Conservation (phyloP, 1,140 invertebrate genomes). For the Drosophila aff. region DNA sequence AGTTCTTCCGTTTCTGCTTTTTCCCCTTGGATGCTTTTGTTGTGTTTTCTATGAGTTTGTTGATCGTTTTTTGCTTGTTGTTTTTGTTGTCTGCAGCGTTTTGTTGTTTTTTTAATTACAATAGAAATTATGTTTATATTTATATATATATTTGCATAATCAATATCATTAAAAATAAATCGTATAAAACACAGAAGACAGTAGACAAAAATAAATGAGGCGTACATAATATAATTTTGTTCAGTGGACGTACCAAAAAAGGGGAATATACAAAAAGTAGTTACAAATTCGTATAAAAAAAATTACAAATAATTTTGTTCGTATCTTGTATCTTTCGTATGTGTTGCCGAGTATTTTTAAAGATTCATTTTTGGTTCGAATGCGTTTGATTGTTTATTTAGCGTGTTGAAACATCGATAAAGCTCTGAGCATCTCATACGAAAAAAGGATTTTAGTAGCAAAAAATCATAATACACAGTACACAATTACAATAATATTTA, state of each 20-base stretch:
- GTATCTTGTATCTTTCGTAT: slow-evolving; percentile 31
- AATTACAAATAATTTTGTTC: slow-evolving; percentile 52
- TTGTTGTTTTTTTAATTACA: slow-evolving; percentile 65
- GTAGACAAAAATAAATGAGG: slow-evolving; percentile 49
- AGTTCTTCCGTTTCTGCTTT: slow-evolving; percentile 39
- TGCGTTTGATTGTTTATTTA: slow-evolving; percentile 46
- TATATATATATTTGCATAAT: slow-evolving; percentile 80
- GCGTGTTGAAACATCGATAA: slow-evolving; percentile 58
- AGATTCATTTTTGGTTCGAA: slow-evolving; percentile 71
- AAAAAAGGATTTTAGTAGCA: slow-evolving; percentile 34
- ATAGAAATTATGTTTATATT: slow-evolving; percentile 71
- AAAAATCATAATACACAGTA: slow-evolving; percentile 72
- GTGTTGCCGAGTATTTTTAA: slow-evolving; percentile 64
- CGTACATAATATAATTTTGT: slow-evolving; percentile 61
- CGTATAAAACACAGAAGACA: slow-evolving; percentile 52
- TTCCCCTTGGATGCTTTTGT: slow-evolving; percentile 45
- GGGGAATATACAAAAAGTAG: slow-evolving; percentile 41
- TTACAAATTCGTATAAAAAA: slow-evolving; percentile 52
- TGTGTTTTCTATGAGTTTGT: slow-evolving; percentile 48
- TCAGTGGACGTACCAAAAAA: slow-evolving; percentile 56
- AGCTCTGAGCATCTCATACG: slow-evolving; percentile 51
- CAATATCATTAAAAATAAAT: slow-evolving; percentile 66
- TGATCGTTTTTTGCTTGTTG: slow-evolving; percentile 31
- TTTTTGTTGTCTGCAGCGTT: slow-evolving; percentile 65
- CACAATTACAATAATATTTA: slow-evolving; percentile 54